phyloP scores from a whole-genome alignment of 2,113 vertebrate genomes.

The Leptobrachium leishanense region DNA sequence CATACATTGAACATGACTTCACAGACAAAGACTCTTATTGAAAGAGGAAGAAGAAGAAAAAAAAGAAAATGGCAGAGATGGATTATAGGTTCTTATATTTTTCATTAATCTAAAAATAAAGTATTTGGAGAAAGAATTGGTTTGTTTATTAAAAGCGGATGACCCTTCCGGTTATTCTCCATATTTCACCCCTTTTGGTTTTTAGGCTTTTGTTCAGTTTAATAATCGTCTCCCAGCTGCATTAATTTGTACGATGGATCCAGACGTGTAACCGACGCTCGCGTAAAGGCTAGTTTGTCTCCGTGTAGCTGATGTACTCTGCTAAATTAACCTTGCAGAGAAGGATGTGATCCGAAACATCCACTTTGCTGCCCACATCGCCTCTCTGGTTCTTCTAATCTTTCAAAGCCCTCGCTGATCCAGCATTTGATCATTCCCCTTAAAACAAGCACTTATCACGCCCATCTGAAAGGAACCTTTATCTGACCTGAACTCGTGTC shows the following conservation, averaged over 20 bases:
- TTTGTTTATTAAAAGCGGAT: slow-evolving; percentile 20
- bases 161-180: not conserved
- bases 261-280: too few relatives aligned
- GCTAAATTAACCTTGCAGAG: too few relatives aligned
- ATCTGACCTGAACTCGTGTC: slow-evolving; percentile 3
- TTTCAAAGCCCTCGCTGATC: too few relatives aligned
- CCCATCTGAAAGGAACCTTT: slow-evolving; percentile 18
- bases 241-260: too few relatives aligned
- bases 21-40: slow-evolving; percentile 28
- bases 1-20: slow-evolving; percentile 14
- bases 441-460: slow-evolving; percentile 28
- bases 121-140: slow-evolving; percentile 21
- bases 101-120: slow-evolving; percentile 22
- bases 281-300: too few relatives aligned
- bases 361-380: too few relatives aligned
- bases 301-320: too few relatives aligned
- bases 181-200: not conserved
- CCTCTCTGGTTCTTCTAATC: too few relatives aligned
- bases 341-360: too few relatives aligned
- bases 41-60: too few relatives aligned
- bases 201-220: not conserved
- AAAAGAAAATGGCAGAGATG: slow-evolving; percentile 14
- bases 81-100: not conserved
- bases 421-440: too few relatives aligned
- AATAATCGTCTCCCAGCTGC: not conserved